Evolutionary conservation across 2,797 vertebrate genomes (phyloP), one percentile per base, ranked within the genome.

Genomic region (Morelia viridis): DNA sequence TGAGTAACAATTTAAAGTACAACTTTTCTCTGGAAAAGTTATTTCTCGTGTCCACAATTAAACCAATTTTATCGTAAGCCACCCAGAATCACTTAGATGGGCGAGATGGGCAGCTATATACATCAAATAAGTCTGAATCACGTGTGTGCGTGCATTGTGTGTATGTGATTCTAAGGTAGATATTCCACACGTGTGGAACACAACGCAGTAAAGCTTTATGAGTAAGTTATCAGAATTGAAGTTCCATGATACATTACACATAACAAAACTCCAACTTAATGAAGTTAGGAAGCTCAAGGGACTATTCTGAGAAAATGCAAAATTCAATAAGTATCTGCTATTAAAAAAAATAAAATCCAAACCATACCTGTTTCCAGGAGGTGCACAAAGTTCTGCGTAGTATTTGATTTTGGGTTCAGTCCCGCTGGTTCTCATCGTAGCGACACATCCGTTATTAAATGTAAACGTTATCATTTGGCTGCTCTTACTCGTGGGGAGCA

Each of bases 351-450:
- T 12, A 24, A 17, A 58, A 31, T 62, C 58, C 24, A 24, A 90
- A 87, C 46, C 3, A 35, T 97, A 99, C 99, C 99, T 99, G 97
- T 99, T 98, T 93, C 99, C 99, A 86, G 99, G 99, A 12, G 99
- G 98, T 11, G 98, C 98, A 91, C 98, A 99, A 84, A 99, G 98
- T 93, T 99, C 99, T 0, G 98, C 98, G 61, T 99, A 99, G 95
- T 99, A 99, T 96, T 99, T 99, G 96, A 99, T 99, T 96, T 99
- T 99, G 17, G 99, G 99, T 95, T 99, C 99, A 0, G 99, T 99
- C 84, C 99, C 99, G 1, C 99, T 99, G 94, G 99, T 99, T 96
- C 99, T 98, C 97, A 99, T 98, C 89, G 99, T 99, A 94, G 99
- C 99, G 94, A 99, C 98, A 0, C 99, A 98, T 58, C 99, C 99